Percentiles rank a stretch among this genome's conserved stretches.
Evolutionary conservation across 2,888 invertebrate species (phyloP).

Genomic region (Endomychus coccineus): DNA sequence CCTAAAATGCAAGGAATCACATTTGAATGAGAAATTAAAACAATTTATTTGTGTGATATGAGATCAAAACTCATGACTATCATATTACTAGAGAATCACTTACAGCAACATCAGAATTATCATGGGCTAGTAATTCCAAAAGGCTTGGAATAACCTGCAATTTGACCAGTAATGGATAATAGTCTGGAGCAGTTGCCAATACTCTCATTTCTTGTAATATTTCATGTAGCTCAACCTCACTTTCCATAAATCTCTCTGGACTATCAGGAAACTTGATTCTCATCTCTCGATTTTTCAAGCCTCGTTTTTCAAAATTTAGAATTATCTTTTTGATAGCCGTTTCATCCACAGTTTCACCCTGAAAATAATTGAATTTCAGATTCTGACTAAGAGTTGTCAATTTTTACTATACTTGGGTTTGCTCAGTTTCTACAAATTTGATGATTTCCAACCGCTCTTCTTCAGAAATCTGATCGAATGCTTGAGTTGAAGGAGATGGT

Average conservation of each 20-base stretch:
- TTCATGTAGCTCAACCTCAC: slow-evolving; percentile 73
- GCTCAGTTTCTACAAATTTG: slow-evolving; percentile 76
- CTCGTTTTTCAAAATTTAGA: slow-evolving; percentile 88
- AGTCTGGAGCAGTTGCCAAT: slow-evolving; percentile 90
- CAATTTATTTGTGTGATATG: no score
- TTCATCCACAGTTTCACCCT: slow-evolving; percentile 86
- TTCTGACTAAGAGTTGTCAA: not conserved
- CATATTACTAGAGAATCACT: no score
- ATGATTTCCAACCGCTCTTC: slow-evolving; percentile 74
- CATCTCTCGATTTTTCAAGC: slow-evolving; percentile 92
- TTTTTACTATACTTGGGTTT: slow-evolving; percentile 53
- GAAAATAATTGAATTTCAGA: slow-evolving; percentile 24
- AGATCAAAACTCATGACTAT: no score
- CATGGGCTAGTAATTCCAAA: slow-evolving; percentile 89
- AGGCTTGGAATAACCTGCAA: slow-evolving; percentile 82
- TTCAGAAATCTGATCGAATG: slow-evolving; percentile 52
- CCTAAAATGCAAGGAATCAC: no score
- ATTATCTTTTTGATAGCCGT: slow-evolving; percentile 80
- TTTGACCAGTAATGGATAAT: slow-evolving; percentile 86
- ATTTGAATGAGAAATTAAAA: no score
- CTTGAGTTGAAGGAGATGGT: slow-evolving; percentile 43
- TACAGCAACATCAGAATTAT: slow-evolving; percentile 80
- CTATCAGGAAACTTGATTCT: slow-evolving; percentile 96
- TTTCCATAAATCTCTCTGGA: slow-evolving; percentile 97
- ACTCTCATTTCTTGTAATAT: slow-evolving; percentile 83